Base-by-base conservation (phyloP, 2,888 invertebrate genomes). In the Platycheirus albimanus region DNA sequence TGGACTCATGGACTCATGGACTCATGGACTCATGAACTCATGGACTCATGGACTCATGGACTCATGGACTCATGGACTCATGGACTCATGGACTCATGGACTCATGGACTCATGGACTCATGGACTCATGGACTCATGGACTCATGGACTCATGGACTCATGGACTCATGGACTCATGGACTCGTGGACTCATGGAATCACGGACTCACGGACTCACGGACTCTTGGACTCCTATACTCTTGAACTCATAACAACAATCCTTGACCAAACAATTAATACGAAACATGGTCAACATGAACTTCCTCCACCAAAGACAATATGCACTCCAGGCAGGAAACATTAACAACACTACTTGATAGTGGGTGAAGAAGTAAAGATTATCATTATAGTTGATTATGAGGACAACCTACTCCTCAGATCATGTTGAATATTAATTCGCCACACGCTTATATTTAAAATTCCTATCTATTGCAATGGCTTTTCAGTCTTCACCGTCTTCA, bases 361-460 rank as follows among this genome's bases (percentile, higher is more conserved):
- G 77, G 77, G 71, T 72, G 81, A 77, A 56, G 71, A 10, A 64
- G 49, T 49, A 67, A 54, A 61, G 72, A 69, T 67, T 72, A 43
- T 54, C 72, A 72, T 77, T 71, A 70, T 64, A 58, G 66, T 76
- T 71, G 75, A 76, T 81, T 83, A 83, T 72, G 63, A 67, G 71
- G 67, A 77, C 81, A 83, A 83, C 81, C 81, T 83, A 38, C 47
- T 11, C 33, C 47, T 28, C 54, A 51, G 56, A 61, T 76, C 51
- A 71, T 76, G 66, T 67, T 43, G 69, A 83, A 72, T 83, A 83
- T 74, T 83, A 78, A 83, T 78, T 83, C 64, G 81, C 71, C 77
- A 83, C 77, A 72, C 77, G 67, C 63, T 78, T 51, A 24, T 15
- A 78, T 69, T 63, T 69, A 64, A 78, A 64, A 72, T 74, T 83